Base-by-base conservation (phyloP, 1,140 invertebrate genomes). In the Pseudomyrmex sp. region DNA sequence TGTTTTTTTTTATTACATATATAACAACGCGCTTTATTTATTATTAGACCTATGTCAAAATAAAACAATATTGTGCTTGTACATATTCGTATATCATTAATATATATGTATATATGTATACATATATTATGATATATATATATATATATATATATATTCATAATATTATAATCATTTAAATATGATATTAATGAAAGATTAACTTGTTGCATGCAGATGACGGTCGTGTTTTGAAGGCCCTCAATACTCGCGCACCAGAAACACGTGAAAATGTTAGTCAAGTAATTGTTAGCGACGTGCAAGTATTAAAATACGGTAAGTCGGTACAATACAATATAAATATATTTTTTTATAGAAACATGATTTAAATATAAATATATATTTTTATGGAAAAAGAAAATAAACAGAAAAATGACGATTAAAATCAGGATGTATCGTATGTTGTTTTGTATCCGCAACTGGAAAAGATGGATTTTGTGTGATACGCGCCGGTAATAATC, bases 151-250 rank as follows among this genome's bases (percentile, higher is more conserved):
- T 50, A 9, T 13, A 46, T 20, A 35, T 59, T 74, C 46, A 56
- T 61, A 74, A 74, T 13, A 12, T 74, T 61, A 46, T 15, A 15
- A 74, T 62, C 5, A 75, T 75, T 50, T 75, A 63, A 59, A 79
- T 58, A 44, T 0, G 20, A 80, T 9, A 59, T 80, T 80, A 80
- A 72, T 12, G 4, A 35, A 35, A 70, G 44, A 80, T 72, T 35
- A 48, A 80, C 56, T 80, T 70, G 69, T 74, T 84, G 46, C 63
- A n/a, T 93, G 85, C 94, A 96, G 97, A 98, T 94, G 97, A 99
- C 94, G 98, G 98, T 12, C 96, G 97, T 92, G 96, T 99, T 56
- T 95, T 99, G 82, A 99, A 99, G 94, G 96, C 97, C n/a, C 96
- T 99, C 15, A 99, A 98, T 93, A 96, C 97, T 20, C 95, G 96